Conservation (phyloP, 92 coral and sea anemone species). For the Blastomussa wellsi region DNA sequence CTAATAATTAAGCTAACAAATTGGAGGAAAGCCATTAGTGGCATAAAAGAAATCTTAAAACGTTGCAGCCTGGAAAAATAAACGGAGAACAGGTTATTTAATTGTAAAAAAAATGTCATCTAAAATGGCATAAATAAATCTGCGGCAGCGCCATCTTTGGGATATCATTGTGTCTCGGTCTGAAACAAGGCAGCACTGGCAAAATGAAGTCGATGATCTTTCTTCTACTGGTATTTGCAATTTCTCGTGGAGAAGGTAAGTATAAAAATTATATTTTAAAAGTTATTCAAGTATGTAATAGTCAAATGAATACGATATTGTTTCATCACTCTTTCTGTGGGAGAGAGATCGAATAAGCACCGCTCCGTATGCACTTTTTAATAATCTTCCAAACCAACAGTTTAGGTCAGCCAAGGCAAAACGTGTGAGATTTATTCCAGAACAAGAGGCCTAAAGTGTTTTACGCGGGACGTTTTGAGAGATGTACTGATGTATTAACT, state of each 20-base stretch:
- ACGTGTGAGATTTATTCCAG: too few relatives aligned
- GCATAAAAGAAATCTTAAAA: not conserved
- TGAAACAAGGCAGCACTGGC: not conserved
- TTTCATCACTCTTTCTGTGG: not conserved
- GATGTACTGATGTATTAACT: too few relatives aligned
- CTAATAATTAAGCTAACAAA: not conserved
- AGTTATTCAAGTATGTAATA: too few relatives aligned
- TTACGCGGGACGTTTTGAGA: too few relatives aligned
- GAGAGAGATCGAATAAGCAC: too few relatives aligned
- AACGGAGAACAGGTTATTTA: not conserved
- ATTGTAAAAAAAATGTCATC: not conserved
- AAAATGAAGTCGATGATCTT: constrained; percentile 25
- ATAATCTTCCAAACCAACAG: too few relatives aligned
- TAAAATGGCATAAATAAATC: not conserved
- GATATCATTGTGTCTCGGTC: not conserved
- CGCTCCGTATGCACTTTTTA: too few relatives aligned
- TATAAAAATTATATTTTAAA: not conserved
- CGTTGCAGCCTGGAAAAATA: not conserved
- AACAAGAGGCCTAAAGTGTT: too few relatives aligned
- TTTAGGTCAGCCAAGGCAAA: too few relatives aligned
- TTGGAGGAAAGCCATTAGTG: not conserved
- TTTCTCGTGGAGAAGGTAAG: constrained; percentile 26
- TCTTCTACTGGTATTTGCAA: constrained; percentile 9
- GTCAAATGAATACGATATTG: too few relatives aligned
- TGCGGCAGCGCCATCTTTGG: not conserved